phyloP scores from a whole-genome alignment of 2,113 vertebrate species.

The Ceratotherium simum region DNA sequence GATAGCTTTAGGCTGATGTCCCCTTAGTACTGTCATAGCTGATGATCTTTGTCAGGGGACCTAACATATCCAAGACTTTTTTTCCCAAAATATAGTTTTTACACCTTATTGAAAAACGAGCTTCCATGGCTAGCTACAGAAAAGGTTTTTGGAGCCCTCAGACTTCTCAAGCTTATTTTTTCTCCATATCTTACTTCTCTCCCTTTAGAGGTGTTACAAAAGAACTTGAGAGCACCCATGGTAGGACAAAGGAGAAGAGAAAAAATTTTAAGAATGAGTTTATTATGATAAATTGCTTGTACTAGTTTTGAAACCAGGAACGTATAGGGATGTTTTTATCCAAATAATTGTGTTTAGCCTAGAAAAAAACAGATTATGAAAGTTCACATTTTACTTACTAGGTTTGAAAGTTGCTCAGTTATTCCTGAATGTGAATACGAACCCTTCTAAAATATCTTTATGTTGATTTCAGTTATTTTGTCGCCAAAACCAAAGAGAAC shows the following conservation, averaged over 20 bases:
- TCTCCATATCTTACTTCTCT: not conserved
- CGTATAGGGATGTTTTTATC: not conserved
- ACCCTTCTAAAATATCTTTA: not conserved
- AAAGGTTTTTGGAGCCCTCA: not conserved
- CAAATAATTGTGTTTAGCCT: not conserved
- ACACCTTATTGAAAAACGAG: not conserved
- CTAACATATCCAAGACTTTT: not conserved
- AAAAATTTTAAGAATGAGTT: not conserved
- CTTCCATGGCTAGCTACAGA: not conserved
- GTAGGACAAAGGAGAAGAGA: not conserved
- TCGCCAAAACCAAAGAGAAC: not conserved
- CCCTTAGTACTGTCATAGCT: slow-evolving; percentile 29
- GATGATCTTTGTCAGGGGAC: slow-evolving; percentile 51
- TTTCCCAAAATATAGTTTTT: not conserved
- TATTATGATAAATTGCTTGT: not conserved
- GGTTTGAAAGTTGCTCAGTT: not conserved
- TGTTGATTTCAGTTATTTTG: not conserved
- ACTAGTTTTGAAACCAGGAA: not conserved
- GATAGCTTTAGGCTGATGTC: not conserved
- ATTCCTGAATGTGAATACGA: not conserved
- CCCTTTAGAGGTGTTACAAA: not conserved
- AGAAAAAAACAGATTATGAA: not conserved
- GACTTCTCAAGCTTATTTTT: not conserved
- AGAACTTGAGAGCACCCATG: not conserved
- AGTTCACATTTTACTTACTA: not conserved